Evolutionary conservation across 1,140 invertebrate genomes (phyloP).

Genomic region (Aphelinus atriplicis): DNA sequence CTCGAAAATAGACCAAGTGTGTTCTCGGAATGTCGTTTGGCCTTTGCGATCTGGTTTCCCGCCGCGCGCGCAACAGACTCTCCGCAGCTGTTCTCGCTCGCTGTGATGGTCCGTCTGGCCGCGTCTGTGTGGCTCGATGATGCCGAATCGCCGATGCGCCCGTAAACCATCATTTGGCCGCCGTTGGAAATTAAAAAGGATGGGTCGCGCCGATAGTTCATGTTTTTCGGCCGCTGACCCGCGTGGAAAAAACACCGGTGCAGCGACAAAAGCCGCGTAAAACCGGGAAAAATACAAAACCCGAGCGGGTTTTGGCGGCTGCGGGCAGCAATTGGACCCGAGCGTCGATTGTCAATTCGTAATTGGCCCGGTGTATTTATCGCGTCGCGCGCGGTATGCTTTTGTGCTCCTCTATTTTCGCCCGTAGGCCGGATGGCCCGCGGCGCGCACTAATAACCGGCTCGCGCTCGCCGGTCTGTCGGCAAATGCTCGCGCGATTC

Average conservation of each 20-base stretch:
- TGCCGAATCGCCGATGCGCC: too few species aligned
- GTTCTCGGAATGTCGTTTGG: too few species aligned
- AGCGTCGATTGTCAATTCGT: conserved; percentile 43
- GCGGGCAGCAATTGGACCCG: not conserved
- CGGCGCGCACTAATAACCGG: conserved; percentile 7
- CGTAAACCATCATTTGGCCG: too few species aligned
- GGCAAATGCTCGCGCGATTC: conserved; percentile 15
- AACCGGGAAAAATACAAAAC: conserved; percentile 1
- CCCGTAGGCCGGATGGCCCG: conserved; percentile 4
- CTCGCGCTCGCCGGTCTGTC: conserved; percentile 15
- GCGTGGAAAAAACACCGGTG: not conserved
- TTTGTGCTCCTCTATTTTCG: conserved; percentile 18
- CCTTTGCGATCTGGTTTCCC: too few species aligned
- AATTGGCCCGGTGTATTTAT: conserved; percentile 46
- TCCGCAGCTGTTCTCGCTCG: too few species aligned
- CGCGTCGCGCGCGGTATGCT: conserved; percentile 35
- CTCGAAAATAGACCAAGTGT: conserved; percentile 19
- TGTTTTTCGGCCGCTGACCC: not conserved
- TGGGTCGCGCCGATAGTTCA: too few species aligned
- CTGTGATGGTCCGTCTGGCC: too few species aligned
- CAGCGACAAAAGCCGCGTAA: not conserved
- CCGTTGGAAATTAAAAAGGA: too few species aligned
- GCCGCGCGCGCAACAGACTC: too few species aligned
- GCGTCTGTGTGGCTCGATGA: too few species aligned
- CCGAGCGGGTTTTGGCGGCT: not conserved